These are phyloP conservation scores for Semaprochilodus insignis DNA, from an alignment of 2,797 vertebrate genomes.

Conservation along the genomic window DNA sequence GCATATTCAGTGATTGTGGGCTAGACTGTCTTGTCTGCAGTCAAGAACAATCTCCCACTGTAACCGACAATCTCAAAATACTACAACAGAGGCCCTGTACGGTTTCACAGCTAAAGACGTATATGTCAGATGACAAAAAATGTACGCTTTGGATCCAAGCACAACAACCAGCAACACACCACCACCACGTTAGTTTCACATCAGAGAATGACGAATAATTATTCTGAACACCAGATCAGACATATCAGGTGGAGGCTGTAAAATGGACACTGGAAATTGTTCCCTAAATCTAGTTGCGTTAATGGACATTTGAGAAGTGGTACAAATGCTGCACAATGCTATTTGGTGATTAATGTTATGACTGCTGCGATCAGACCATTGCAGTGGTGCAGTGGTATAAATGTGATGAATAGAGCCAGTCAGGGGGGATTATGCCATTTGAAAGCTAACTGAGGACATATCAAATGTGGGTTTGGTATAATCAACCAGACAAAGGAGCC, in stretches of 20 bases:
- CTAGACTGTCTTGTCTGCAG: no score
- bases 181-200: no score
- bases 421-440: constrained; percentile 36
- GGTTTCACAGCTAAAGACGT: no score
- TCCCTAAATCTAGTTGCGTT: background rate
- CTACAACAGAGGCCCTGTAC: no score
- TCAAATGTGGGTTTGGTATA: constrained; percentile 24
- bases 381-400: constrained; percentile 5
- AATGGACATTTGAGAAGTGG: background rate
- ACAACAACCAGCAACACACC: no score
- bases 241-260: background rate
- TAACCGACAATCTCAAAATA: no score
- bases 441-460: constrained; percentile 4
- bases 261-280: background rate
- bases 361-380: constrained; percentile 22
- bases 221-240: no score
- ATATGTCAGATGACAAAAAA: no score
- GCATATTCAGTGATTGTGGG: no score
- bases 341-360: constrained; percentile 38
- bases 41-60: no score
- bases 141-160: no score
- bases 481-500: constrained; percentile 12
- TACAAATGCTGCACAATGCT: background rate
- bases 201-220: no score
- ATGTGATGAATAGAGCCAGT: constrained; percentile 35